Base-by-base conservation (phyloP, 30 jellyfish, hydroid and myxozoan species). In the Turritopsis dohrnii region DNA sequence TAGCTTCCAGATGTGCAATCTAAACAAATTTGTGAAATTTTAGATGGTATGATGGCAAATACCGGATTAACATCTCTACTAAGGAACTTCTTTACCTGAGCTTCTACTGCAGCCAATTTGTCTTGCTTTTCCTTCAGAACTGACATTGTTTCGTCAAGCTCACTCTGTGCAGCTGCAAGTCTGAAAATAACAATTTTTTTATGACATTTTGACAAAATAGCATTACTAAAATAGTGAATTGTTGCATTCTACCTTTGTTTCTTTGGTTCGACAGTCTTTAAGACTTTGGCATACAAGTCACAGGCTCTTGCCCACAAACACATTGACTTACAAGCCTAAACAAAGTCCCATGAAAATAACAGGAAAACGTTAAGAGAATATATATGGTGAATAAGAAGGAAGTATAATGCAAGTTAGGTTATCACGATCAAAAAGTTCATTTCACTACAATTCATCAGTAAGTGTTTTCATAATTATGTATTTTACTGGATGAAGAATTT, bases 301-400 rank as follows among this genome's bases (percentile, higher is more conserved):
- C 96, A 86, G 0, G 97, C 97, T 66, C 97, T 71, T 65, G 81
- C 97, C 97, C 97, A 90, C 95, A 90, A 73, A 80, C 97, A 90
- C 96, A 90, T 86, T 27, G 97, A 90, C 41, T 86, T 90, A 54
- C 97, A 90, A 53, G 97, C 97, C 97, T 90, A 84, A 16, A 8
- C 26, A 74, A 29, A 21, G 31, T 7, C 60, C 5, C 5, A 41
- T 13, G 13, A 41, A 13, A 41, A 41, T 41, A 13, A 41, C 13
- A 13, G 13, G 13, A 41, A 13, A 41, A 41, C 13, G 13, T 41
- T 41, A 41, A 41, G 5, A 13, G 60, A 41, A 41, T 3, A 41
- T n/a, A 13, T 13, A n/a, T n/a, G n/a, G n/a, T n/a, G n/a, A 41
- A 41, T 3, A 41, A 13, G 13, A 13, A 41, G 60, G 5, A 41